These are phyloP conservation scores for Meteorus colon DNA, from an alignment of 2,888 invertebrate genomes.

Conservation along the genomic window DNA sequence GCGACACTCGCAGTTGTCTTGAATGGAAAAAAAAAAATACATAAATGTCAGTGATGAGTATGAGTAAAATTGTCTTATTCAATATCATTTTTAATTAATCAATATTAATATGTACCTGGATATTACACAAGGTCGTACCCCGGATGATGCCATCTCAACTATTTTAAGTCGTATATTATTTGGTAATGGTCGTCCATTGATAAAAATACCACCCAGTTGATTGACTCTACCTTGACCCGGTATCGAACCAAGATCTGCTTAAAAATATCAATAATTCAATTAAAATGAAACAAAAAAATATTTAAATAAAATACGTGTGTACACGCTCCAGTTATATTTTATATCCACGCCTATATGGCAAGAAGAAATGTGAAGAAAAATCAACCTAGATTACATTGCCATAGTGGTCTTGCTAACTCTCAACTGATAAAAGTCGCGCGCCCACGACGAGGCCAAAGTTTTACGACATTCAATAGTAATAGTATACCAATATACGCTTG, in stretches of 20 bases:
- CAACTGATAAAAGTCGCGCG: slow-evolving; percentile 44
- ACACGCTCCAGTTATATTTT: slow-evolving; percentile 9
- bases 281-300: slow-evolving; percentile 13
- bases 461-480: slow-evolving; percentile 63
- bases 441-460: slow-evolving; percentile 48
- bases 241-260: slow-evolving; percentile 68
- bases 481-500: slow-evolving; percentile 54
- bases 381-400: slow-evolving; percentile 8
- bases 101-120: slow-evolving; percentile 74
- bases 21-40: slow-evolving; percentile 7
- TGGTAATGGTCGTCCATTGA: slow-evolving; percentile 96
- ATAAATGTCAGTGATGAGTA: background rate
- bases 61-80: background rate
- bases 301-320: background rate
- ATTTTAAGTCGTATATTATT: slow-evolving; percentile 96
- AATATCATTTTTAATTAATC: background rate
- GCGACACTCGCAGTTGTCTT: slow-evolving; percentile 92
- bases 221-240: slow-evolving; percentile 96
- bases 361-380: slow-evolving; percentile 10
- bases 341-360: slow-evolving; percentile 1
- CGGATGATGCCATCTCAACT: slow-evolving; percentile 96
- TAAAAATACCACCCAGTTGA: slow-evolving; percentile 97
- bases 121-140: slow-evolving; percentile 97
- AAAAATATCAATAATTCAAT: slow-evolving; percentile 25
- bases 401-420: slow-evolving; percentile 20